Base-by-base conservation (phyloP, 2,113 vertebrate genomes). In the Eira barbara region DNA sequence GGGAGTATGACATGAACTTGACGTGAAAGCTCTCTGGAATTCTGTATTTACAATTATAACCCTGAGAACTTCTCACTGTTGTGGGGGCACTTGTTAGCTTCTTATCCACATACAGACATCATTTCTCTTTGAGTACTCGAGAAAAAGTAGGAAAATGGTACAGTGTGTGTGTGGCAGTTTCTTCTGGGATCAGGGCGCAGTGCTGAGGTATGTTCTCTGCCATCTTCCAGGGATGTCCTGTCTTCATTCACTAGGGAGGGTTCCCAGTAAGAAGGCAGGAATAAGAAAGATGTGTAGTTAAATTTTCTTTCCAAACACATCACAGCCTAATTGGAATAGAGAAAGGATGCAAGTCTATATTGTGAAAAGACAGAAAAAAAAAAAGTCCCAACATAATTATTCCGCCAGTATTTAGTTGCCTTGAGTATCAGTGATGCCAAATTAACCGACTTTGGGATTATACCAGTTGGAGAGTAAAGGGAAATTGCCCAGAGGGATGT, bases 81-180 rank as follows among this genome's bases (percentile, higher is more conserved):
- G 3, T 6, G 17, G 17, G 76, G 6, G 7, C 7, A 21, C 39
- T 84, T 18, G 29, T 6, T 85, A 52, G 34, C 15, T 61, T 69
- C 2, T 45, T 39, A 1, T 61, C 10, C 31, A 4, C 6, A 11
- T 0, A 7, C 36, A 29, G 39, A 47, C 23, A 29, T 34, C 36
- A 42, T 34, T 85, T 45, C 13, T n/a, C 49, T 61, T n/a, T 11
- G 18, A 67, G 6, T 47, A 91, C 63, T 55, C 2, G 7, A 83
- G 61, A 57, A 59, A 83, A 71, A 45, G 29, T 61, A 73, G 14
- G 39, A 61, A 84, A 36, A 84, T 59, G 57, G 57, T 59, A 59
- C 57, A 59, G 21, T 59, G 21, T 23, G 57, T 45, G 14, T 47
- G 36, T 31, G 27, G 8, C 57, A 69, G 17, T 55, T 59, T 69